A percentile compares a stretch with the other conserved stretches of the same genome.
Conservation (phyloP, 2,888 invertebrate species). For the Magallana nippona region DNA sequence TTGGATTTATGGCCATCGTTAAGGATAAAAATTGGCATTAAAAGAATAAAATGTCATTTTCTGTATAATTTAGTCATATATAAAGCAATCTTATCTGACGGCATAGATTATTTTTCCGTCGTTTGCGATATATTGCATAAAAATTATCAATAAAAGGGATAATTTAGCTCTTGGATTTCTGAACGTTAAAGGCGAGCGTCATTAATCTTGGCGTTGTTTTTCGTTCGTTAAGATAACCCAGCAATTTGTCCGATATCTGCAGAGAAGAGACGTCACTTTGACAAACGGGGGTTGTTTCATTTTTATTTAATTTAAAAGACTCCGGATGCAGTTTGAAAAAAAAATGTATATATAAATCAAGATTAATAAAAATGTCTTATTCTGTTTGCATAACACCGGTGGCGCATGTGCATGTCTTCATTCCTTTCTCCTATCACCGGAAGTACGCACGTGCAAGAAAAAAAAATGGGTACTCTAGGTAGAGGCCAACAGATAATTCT, state of each 20-base stretch:
- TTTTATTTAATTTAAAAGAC: constrained; percentile 1
- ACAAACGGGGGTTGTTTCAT: constrained; percentile 15
- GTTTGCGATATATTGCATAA: constrained; percentile 48
- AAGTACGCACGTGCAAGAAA: constrained; percentile 30
- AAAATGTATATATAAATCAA: neutral
- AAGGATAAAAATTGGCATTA: constrained; percentile 51
- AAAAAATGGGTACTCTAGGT: constrained; percentile 7
- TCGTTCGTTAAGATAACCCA: constrained; percentile 34
- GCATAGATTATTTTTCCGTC: constrained; percentile 50
- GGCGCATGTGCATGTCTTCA: constrained; percentile 32
- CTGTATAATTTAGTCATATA: constrained; percentile 55
- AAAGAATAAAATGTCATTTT: constrained; percentile 54
- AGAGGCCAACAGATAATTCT: constrained; percentile 26
- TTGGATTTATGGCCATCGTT: constrained; percentile 50
- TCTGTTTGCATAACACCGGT: constrained; percentile 3
- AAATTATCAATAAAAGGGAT: constrained; percentile 54
- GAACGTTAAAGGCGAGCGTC: constrained; percentile 35
- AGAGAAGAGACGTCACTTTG: constrained; percentile 17
- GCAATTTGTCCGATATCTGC: constrained; percentile 41
- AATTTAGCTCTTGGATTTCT: constrained; percentile 50
- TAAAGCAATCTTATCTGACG: constrained; percentile 50
- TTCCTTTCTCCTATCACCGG: constrained; percentile 12
- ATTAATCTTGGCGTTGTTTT: constrained; percentile 47
- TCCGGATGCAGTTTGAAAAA: constrained; percentile 15
- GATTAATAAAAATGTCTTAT: neutral